phyloP scores from a whole-genome alignment of 2,888 invertebrate species.

The Andrena chrysosceles region DNA sequence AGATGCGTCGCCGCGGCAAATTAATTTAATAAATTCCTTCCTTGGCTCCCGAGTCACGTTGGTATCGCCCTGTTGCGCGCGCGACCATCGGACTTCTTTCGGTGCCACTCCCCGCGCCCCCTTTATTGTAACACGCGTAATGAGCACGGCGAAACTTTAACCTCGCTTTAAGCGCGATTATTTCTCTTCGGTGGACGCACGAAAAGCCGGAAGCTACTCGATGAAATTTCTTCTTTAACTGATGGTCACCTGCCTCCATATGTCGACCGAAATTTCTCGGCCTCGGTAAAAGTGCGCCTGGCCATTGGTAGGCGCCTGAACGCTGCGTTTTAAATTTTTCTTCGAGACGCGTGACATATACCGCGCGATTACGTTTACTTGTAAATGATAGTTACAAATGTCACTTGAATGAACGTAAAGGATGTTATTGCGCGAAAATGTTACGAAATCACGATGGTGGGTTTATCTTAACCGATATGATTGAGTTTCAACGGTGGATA shows the following conservation, averaged over 20 bases:
- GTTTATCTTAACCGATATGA: constrained; percentile 5
- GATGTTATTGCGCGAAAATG: constrained; percentile 22
- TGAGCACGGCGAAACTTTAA: constrained; percentile 34
- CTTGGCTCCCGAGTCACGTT: constrained; percentile 73
- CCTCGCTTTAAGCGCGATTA: constrained; percentile 34
- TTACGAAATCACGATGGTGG: constrained; percentile 5
- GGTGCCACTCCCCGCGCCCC: background rate
- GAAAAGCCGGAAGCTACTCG: constrained; percentile 33
- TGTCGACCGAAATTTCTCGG: constrained; percentile 27
- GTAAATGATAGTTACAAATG: constrained; percentile 27
- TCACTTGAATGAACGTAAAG: background rate
- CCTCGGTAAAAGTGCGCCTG: background rate
- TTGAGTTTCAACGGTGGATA: constrained; percentile 30
- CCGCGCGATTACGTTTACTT: constrained; percentile 25
- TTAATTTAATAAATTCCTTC: constrained; percentile 84
- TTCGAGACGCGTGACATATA: constrained; percentile 5
- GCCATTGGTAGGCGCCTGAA: background rate
- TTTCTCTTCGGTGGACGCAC: constrained; percentile 21
- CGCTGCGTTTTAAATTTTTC: constrained; percentile 27
- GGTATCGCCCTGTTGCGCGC: constrained; percentile 56
- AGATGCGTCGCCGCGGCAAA: constrained; percentile 84
- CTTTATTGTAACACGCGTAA: constrained; percentile 5
- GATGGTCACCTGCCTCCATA: constrained; percentile 21
- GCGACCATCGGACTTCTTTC: constrained; percentile 52
- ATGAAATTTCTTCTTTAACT: constrained; percentile 53